A percentile compares a stretch with the other conserved stretches of the same genome.
These are phyloP conservation scores for Laupala kohalensis DNA, from an alignment of 1,140 invertebrate species.

Conservation along the genomic window DNA sequence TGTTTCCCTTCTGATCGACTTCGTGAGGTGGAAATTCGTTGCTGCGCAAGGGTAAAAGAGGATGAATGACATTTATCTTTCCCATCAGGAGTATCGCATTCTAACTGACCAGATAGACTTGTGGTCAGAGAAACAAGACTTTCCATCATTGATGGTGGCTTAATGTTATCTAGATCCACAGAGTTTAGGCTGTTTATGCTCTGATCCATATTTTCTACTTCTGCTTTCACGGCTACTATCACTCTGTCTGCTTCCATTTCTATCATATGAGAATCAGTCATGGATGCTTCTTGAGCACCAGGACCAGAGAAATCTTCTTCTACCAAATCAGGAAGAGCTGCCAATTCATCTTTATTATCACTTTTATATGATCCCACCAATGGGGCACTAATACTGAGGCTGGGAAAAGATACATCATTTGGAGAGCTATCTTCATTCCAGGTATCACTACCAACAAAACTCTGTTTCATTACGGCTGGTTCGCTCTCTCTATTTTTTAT, in stretches of 20 bases:
- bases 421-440: conserved; percentile 63
- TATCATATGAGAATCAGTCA: conserved; percentile 54
- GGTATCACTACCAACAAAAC: conserved; percentile 30
- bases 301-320: conserved; percentile 26
- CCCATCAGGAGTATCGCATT: conserved; percentile 2
- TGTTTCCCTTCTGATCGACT: conserved; percentile 18
- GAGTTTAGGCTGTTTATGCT: conserved; percentile 35
- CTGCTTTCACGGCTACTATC: conserved; percentile 46
- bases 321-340: conserved; percentile 28
- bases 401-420: conserved; percentile 63
- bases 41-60: conserved; percentile 21
- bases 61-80: conserved; percentile 18
- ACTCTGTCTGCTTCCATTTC: conserved; percentile 58
- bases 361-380: conserved; percentile 52
- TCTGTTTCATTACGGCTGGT: conserved; percentile 14
- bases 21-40: neutral
- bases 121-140: conserved; percentile 40
- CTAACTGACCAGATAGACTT: conserved; percentile 32
- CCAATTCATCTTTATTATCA: conserved; percentile 33
- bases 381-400: conserved; percentile 57
- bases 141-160: conserved; percentile 55
- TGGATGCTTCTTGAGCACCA: conserved; percentile 16
- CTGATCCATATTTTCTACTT: conserved; percentile 40
- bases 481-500: conserved; percentile 21
- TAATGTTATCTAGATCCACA: conserved; percentile 58